Evolutionary conservation across 2,797 vertebrate species (phyloP).

Genomic region (Neopelma chrysocephalum): DNA sequence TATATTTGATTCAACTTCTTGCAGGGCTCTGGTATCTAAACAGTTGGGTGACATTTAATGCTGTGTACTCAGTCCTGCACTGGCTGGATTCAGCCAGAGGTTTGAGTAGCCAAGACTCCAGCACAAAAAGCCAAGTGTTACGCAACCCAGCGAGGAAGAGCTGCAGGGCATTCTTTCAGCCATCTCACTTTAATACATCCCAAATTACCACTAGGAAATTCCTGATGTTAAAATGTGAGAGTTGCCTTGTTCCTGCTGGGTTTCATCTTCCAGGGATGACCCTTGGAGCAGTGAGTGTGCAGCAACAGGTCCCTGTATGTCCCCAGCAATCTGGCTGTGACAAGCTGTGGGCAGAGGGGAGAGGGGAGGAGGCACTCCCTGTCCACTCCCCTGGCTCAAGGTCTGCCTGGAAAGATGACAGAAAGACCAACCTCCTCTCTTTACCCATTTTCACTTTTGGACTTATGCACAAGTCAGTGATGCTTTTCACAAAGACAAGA

Average conservation of each 20-base stretch:
- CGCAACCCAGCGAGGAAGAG: background rate
- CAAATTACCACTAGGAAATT: background rate
- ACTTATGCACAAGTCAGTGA: background rate
- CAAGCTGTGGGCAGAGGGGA: background rate
- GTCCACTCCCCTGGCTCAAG: background rate
- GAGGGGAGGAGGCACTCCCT: background rate
- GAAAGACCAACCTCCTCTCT: background rate
- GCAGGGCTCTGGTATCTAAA: background rate
- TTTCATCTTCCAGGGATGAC: background rate
- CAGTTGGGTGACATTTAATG: rapidly evolving
- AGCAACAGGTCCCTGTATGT: background rate
- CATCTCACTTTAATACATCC: background rate
- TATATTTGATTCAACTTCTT: background rate
- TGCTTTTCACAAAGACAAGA: background rate
- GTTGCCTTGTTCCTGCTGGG: background rate
- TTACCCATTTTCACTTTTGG: background rate
- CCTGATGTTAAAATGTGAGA: background rate
- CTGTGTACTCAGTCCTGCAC: background rate
- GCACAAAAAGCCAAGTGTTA: background rate
- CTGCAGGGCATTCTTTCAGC: background rate
- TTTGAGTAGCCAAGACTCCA: background rate
- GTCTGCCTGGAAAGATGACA: background rate
- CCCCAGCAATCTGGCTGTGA: background rate
- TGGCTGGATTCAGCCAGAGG: background rate
- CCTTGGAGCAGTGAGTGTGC: rapidly evolving